Evolutionary conservation across 2,113 vertebrate genomes (phyloP), one percentile per base, ranked within the genome.

Genomic region (Pseudorhombus dupliciocellatus): DNA sequence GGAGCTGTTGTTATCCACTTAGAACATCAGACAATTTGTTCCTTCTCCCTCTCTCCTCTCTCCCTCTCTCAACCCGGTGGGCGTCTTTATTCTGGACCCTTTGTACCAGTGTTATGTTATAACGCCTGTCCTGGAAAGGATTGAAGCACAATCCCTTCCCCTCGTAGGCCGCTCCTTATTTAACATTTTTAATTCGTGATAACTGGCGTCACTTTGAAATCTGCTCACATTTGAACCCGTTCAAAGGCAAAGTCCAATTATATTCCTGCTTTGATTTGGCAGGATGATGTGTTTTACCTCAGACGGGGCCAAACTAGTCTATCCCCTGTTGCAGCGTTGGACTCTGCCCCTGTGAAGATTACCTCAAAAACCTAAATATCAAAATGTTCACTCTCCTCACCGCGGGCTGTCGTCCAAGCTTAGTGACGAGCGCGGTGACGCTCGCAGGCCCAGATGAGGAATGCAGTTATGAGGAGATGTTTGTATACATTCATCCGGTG

Each of bases 401-500:
- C 4, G 16, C 15, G 21, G 81, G 79, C 73, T 24, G 67, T 3
- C 46, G 18, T 81, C 81, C 75, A 80, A 48, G 57, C 70, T 48
- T 37, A 34, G 69, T 80, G 85, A 85, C 73, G 80, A 77, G 79
- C 6, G 56, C 56, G 9, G 56, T 86, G 90, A 86, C 80, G 87
- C 84, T 81, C 9, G 77, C 75, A 86, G 90, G 88, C 87, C 88
- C 88, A 89, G 90, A 86, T 89, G 89, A 92, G 90, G 92, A 92
- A 92, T 90, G 90, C 82, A 79, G 92, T 90, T 93, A 89, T 90
- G 91, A 90, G 87, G 86, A 90, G 90, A 89, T 92, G 91, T 93
- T 94, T 93, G 90, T 93, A 93, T 93, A 94, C 92, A 93, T 93
- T 86, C 88, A 87, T 85, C 84, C 79, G 88, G 85, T 77, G 86